These are phyloP conservation scores for Alectura lathami DNA, from an alignment of 2,113 vertebrate species.

Conservation along the genomic window DNA sequence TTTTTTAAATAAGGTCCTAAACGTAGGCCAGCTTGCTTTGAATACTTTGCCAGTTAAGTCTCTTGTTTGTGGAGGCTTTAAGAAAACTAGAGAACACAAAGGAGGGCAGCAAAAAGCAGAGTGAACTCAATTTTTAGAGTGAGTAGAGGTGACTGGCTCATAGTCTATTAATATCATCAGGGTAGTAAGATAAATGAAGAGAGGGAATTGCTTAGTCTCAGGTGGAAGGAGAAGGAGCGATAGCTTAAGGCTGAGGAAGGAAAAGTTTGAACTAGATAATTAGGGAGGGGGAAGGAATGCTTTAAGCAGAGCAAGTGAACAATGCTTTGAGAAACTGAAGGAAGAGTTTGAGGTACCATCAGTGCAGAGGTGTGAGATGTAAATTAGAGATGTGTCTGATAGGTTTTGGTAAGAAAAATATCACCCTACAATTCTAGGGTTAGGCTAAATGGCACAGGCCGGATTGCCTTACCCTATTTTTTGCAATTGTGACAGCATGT, in stretches of 20 bases:
- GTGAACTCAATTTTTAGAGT: conserved; percentile 66
- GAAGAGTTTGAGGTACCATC: background rate
- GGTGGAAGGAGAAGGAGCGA: conserved; percentile 41
- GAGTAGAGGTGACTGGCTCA: conserved; percentile 60
- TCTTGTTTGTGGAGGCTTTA: background rate
- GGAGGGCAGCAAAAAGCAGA: conserved; percentile 61
- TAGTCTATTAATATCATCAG: conserved; percentile 65
- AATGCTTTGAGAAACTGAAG: background rate
- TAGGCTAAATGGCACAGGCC: background rate
- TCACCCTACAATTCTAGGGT: background rate
- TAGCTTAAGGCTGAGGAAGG: conserved; percentile 45
- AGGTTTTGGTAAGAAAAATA: background rate
- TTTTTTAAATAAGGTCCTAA: background rate
- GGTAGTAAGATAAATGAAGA: conserved; percentile 64
- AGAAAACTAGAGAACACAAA: conserved; percentile 40
- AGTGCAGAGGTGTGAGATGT: background rate
- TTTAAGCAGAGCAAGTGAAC: conserved; percentile 14
- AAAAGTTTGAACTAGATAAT: conserved; percentile 65
- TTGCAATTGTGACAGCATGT: background rate
- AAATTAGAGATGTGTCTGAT: background rate
- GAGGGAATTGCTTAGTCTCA: conserved; percentile 69
- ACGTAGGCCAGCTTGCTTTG: background rate
- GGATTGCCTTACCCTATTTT: background rate
- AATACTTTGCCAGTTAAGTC: background rate
- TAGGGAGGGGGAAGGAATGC: background rate